These are phyloP conservation scores for Mesodorylaimus sp. DNA, from an alignment of 2,888 invertebrate genomes.

Conservation along the genomic window DNA sequence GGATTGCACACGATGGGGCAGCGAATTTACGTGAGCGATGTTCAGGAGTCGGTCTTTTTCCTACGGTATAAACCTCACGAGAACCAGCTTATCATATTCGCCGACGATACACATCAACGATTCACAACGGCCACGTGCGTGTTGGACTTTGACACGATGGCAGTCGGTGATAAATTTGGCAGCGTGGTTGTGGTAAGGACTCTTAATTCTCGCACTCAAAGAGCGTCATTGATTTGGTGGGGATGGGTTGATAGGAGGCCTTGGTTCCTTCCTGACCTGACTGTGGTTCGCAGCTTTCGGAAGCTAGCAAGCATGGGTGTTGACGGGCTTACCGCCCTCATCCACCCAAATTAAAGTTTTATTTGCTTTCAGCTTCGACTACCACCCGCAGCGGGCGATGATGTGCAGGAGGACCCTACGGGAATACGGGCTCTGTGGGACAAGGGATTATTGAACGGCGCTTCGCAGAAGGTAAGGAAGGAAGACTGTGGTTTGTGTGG, in stretches of 20 bases:
- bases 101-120: constrained; percentile 89
- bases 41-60: constrained; percentile 89
- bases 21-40: constrained; percentile 79
- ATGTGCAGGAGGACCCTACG: constrained; percentile 97
- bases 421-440: constrained; percentile 92
- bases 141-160: constrained; percentile 86
- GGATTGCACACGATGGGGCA: constrained; percentile 84
- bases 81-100: constrained; percentile 91
- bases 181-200: constrained; percentile 72
- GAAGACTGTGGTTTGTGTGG: neutral
- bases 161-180: constrained; percentile 92
- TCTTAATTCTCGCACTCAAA: constrained; percentile 16
- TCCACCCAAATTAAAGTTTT: too few species aligned
- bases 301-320: too few species aligned
- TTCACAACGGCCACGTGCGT: constrained; percentile 83
- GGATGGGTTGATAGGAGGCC: too few species aligned
- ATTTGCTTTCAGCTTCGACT: constrained; percentile 43
- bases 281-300: too few species aligned
- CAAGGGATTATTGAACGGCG: constrained; percentile 70
- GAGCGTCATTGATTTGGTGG: neutral
- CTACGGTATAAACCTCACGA: constrained; percentile 81
- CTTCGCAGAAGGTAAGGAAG: constrained; percentile 67
- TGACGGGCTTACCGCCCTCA: too few species aligned
- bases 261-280: too few species aligned
- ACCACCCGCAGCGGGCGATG: constrained; percentile 77